Conservation (phyloP, 2,888 invertebrate species). For the Sminthurides aquaticus region DNA sequence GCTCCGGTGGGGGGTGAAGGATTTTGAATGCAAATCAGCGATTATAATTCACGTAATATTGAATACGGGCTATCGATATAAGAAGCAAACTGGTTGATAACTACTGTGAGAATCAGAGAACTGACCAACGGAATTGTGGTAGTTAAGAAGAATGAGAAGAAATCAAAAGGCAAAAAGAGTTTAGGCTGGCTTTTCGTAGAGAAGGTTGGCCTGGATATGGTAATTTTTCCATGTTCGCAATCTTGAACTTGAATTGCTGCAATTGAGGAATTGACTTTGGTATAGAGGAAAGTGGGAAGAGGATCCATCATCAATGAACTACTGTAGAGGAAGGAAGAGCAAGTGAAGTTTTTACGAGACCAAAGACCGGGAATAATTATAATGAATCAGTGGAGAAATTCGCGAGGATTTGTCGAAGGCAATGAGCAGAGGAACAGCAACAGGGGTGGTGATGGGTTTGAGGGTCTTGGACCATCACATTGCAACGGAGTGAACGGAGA, state of each 20-base stretch:
- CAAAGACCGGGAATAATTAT: too few species aligned
- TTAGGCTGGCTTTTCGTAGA: slow-evolving; percentile 3
- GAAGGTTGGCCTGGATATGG: slow-evolving; percentile 43
- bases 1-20: neutral
- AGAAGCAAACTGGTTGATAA: neutral
- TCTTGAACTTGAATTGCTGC: neutral
- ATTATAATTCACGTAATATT: neutral
- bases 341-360: too few species aligned
- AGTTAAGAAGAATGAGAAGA: too few species aligned
- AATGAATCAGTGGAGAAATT: neutral
- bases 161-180: too few species aligned
- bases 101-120: too few species aligned
- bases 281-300: neutral
- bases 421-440: too few species aligned
- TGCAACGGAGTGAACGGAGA: neutral
- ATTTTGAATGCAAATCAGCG: too few species aligned
- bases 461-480: neutral
- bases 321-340: too few species aligned
- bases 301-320: neutral
- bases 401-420: neutral
- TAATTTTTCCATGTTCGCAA: slow-evolving; percentile 28
- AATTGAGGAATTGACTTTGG: too few species aligned
- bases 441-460: neutral
- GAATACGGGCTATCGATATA: neutral
- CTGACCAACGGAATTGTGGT: too few species aligned